phyloP scores from a whole-genome alignment of 2,113 vertebrate species.

The Alethe diademata region DNA sequence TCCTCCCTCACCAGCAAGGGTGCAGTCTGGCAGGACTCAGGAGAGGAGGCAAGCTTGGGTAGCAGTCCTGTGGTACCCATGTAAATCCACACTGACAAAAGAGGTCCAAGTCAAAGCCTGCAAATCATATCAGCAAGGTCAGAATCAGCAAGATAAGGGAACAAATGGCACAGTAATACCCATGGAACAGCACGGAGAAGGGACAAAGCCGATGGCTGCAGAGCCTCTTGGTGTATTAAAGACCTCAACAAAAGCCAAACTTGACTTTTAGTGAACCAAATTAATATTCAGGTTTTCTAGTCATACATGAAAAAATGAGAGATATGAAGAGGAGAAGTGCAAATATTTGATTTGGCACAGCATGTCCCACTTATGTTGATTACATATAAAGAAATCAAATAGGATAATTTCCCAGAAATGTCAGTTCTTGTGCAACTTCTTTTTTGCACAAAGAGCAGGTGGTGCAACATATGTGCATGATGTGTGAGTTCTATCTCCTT shows the following conservation, averaged over 20 bases:
- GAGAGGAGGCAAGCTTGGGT: neutral
- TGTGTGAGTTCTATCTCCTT: neutral
- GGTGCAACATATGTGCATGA: neutral
- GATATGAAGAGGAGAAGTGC: neutral
- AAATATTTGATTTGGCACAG: neutral
- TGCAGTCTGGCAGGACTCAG: neutral
- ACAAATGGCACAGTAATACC: neutral
- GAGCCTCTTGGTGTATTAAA: neutral
- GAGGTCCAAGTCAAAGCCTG: neutral
- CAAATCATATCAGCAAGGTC: neutral
- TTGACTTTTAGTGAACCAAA: neutral
- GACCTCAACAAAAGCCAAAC: neutral
- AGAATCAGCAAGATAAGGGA: neutral
- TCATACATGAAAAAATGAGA: neutral
- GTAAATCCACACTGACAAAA: neutral
- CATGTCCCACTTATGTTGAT: neutral
- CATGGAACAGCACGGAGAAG: accelerated
- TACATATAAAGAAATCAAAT: neutral
- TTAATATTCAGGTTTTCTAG: neutral
- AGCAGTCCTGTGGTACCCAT: accelerated
- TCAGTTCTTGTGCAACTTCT: neutral
- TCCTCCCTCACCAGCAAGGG: neutral
- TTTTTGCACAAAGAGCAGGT: neutral
- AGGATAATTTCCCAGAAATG: neutral
- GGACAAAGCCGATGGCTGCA: neutral